phyloP scores from a whole-genome alignment of 2,888 invertebrate genomes.

The Antheraea yamamai region DNA sequence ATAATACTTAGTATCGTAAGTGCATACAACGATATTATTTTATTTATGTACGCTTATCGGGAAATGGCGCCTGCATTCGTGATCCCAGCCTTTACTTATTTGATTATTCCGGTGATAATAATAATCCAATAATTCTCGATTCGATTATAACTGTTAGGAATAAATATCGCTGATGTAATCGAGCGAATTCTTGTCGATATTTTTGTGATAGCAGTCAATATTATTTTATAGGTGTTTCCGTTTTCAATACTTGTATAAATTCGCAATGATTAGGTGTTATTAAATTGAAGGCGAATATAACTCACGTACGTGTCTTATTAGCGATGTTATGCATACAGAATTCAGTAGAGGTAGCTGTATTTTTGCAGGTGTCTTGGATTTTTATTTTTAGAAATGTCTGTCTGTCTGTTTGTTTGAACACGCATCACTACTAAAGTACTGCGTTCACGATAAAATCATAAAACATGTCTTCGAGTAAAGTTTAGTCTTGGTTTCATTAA shows the following conservation, averaged over 20 bases:
- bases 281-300: too few species aligned
- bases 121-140: not conserved
- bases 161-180: not conserved
- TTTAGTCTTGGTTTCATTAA: too few species aligned
- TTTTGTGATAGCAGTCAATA: not conserved
- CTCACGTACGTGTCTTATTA: too few species aligned
- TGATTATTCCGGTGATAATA: not conserved
- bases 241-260: not conserved
- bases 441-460: too few species aligned
- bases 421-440: too few species aligned
- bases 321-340: too few species aligned
- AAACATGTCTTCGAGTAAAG: too few species aligned
- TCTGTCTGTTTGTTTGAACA: too few species aligned
- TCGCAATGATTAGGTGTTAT: too few species aligned
- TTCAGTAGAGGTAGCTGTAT: too few species aligned
- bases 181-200: not conserved
- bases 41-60: not conserved
- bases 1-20: not conserved
- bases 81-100: conserved; percentile 4
- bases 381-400: too few species aligned
- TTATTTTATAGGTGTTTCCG: not conserved
- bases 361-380: too few species aligned
- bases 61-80: conserved; percentile 6
- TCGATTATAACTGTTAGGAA: not conserved
- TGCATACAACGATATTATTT: not conserved